Evolutionary conservation across 2,888 invertebrate genomes (phyloP), one percentile per base, ranked within the genome.

Genomic region (Chalcis sispes): DNA sequence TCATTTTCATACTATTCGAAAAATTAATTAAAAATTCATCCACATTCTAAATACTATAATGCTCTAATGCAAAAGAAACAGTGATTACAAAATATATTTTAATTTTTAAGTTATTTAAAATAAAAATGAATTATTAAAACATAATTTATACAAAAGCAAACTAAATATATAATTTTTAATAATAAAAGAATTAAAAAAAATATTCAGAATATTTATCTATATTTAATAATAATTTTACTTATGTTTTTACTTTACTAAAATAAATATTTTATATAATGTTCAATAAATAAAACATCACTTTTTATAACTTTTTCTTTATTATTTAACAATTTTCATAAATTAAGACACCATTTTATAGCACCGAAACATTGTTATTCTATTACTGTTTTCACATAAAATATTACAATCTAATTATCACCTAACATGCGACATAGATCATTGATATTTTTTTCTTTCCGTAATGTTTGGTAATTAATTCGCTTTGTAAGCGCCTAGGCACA

Each of bases 271-370:
- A n/a, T 32, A 32, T 32, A 32, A 32, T 32, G 32, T 8, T 32
- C 3, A 32, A 32, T 8, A 32, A 8, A 32, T 5, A 5, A 8
- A 32, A 32, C 5, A 5, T 32, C 7, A 64, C 3, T 61, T 66
- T 46, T 52, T 56, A 29, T 13, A 59, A 56, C 18, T 64, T 64
- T 65, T 71, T 36, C 36, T 66, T 71, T 61, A 36, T 66, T 66
- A 58, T 58, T 75, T 66, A 54, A 75, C 61, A 71, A 61, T 71
- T 75, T 75, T 64, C 40, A 70, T 56, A 64, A 75, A 40, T 75
- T 62, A 56, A 58, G 50, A 64, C 50, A 64, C 64, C 50, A n/a
- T 65, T 13, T 58, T 50, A 36, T 32, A 73, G 59, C 66, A 59
- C 59, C 61, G 23, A 59, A 72, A 67, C 61, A 66, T 2, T 62